Evolutionary conservation across 2,888 invertebrate genomes (phyloP).

Genomic region (Iselma pallidipennis): DNA sequence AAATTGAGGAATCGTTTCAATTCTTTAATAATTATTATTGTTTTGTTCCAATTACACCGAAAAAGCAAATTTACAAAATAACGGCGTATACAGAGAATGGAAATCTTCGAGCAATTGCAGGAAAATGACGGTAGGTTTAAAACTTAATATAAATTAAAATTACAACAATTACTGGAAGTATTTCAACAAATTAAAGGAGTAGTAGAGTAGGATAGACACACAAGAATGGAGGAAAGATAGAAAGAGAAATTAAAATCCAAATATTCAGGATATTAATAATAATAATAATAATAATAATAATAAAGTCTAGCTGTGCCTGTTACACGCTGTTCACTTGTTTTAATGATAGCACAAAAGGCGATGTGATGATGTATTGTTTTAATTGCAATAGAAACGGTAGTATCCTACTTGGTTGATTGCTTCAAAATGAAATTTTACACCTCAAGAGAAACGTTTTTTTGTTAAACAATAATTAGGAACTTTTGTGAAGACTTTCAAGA

Average conservation of each 20-base stretch:
- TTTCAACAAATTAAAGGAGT: slow-evolving; percentile 37
- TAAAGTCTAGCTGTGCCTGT: slow-evolving; percentile 26
- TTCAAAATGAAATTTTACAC: slow-evolving; percentile 38
- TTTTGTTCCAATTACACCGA: not conserved
- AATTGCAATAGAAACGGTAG: slow-evolving; percentile 33
- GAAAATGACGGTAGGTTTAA: no score
- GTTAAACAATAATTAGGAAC: not conserved
- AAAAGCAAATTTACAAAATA: slow-evolving; percentile 15
- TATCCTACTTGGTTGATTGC: slow-evolving; percentile 42
- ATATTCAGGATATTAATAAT: slow-evolving; percentile 30
- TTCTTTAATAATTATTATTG: not conserved
- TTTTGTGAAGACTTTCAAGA: slow-evolving; percentile 32
- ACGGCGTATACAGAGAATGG: slow-evolving; percentile 9
- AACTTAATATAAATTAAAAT: slow-evolving; percentile 39
- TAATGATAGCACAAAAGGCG: slow-evolving; percentile 15
- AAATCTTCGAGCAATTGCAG: no score
- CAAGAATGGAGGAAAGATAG: not conserved
- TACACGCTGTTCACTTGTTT: slow-evolving; percentile 37
- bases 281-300: slow-evolving; percentile 28
- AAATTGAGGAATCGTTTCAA: not conserved
- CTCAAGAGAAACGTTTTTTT: not conserved
- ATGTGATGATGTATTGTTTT: slow-evolving; percentile 44
- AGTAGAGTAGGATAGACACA: not conserved
- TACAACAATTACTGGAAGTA: slow-evolving; percentile 42
- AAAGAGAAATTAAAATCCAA: slow-evolving; percentile 9